Percentiles rank a stretch among this genome's conserved stretches.
These are phyloP conservation scores for Toxotes lorentzi DNA, from an alignment of 2,797 vertebrate genomes.

Conservation along the genomic window DNA sequence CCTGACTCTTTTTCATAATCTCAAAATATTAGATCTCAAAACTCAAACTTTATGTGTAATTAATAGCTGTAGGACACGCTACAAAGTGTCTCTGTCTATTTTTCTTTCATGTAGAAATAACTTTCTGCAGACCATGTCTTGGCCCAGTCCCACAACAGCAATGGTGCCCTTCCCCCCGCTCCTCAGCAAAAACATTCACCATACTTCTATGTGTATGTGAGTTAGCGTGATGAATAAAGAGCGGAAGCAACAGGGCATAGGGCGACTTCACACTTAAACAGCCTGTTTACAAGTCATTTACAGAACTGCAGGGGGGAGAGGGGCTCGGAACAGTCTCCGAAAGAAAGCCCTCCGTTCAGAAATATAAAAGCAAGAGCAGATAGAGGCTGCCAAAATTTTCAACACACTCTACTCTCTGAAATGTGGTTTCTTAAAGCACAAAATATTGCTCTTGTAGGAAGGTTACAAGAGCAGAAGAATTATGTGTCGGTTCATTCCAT, in stretches of 20 bases:
- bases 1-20: neutral
- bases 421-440: constrained; percentile 11
- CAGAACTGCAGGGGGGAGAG: constrained; percentile 65
- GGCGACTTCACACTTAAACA: constrained; percentile 82
- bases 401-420: constrained; percentile 14
- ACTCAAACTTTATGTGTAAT: neutral
- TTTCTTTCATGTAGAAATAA: constrained; percentile 20
- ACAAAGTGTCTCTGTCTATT: neutral
- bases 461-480: constrained; percentile 4
- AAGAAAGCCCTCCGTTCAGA: constrained; percentile 59
- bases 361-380: constrained; percentile 35
- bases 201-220: constrained; percentile 63
- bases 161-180: constrained; percentile 59
- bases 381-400: constrained; percentile 16
- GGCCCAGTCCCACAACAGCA: constrained; percentile 43
- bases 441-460: constrained; percentile 12
- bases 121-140: constrained; percentile 33
- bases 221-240: constrained; percentile 77
- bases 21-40: neutral
- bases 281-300: constrained; percentile 79
- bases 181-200: constrained; percentile 65
- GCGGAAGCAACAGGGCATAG: constrained; percentile 75
- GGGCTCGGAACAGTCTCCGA: constrained; percentile 34
- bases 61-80: neutral
- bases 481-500: constrained; percentile 14